These are phyloP conservation scores for Lophius americanus DNA, from an alignment of 2,797 vertebrate genomes.

Conservation along the genomic window DNA sequence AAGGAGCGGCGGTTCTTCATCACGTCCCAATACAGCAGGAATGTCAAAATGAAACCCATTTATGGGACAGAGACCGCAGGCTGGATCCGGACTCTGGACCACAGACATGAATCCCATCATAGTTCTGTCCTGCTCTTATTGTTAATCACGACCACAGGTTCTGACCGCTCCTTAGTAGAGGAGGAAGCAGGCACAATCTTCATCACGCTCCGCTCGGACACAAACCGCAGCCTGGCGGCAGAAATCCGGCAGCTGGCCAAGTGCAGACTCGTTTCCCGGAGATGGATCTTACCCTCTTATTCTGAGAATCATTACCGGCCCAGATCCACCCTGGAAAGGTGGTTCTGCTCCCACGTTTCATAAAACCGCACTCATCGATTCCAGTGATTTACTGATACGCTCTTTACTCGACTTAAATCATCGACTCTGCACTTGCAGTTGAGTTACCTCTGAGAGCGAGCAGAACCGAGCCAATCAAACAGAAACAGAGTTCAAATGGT, in stretches of 20 bases:
- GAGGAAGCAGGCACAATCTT: slow-evolving; percentile 37
- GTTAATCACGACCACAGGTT: slow-evolving; percentile 22
- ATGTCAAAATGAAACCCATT: neutral
- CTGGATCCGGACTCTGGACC: slow-evolving; percentile 14
- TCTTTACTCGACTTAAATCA: slow-evolving; percentile 40
- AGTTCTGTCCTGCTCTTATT: neutral
- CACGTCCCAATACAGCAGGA: neutral
- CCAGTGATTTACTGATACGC: slow-evolving; percentile 18
- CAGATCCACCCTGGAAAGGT: slow-evolving; percentile 10
- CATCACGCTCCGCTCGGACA: slow-evolving; percentile 25
- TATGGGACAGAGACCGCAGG: neutral
- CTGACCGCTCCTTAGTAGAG: slow-evolving; percentile 7
- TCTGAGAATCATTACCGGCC: slow-evolving; percentile 13
- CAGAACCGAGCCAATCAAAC: slow-evolving; percentile 19
- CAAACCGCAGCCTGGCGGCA: slow-evolving; percentile 32
- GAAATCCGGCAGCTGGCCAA: neutral
- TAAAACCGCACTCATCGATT: slow-evolving; percentile 37
- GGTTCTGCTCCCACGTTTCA: slow-evolving; percentile 23
- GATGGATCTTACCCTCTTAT: slow-evolving; percentile 6
- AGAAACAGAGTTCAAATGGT: slow-evolving; percentile 18
- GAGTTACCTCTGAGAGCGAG: slow-evolving; percentile 35
- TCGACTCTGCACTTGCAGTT: slow-evolving; percentile 30
- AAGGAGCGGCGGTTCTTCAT: neutral
- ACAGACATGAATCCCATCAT: neutral
- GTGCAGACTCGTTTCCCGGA: slow-evolving; percentile 12